These are phyloP conservation scores for Clavelina lepadiformis DNA, from an alignment of 23 tunicate species.

Conservation along the genomic window DNA sequence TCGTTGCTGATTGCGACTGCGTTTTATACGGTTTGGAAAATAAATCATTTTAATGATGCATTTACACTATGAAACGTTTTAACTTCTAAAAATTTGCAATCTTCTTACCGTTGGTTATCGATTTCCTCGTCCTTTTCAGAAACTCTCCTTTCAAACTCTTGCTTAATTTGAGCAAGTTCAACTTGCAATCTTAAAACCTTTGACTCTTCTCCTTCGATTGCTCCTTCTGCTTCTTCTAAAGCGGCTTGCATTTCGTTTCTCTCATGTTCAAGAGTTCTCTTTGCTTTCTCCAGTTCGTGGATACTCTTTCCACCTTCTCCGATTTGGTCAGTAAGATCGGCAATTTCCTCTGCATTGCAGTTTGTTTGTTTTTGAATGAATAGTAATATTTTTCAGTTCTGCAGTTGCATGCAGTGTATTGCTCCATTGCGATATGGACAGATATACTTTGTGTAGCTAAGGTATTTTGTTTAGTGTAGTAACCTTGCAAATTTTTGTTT, in stretches of 20 bases:
- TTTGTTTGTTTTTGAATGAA: background rate
- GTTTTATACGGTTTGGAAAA: background rate
- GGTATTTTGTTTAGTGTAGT: background rate
- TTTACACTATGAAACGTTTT: background rate
- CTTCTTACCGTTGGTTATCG: slow-evolving; percentile 60
- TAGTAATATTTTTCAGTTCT: too few relatives aligned
- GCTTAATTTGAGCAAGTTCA: slow-evolving; percentile 88
- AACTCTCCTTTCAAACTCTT: slow-evolving; percentile 87
- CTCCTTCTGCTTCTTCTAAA: slow-evolving; percentile 93
- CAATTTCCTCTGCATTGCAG: slow-evolving; percentile 52
- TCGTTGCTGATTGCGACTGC: slow-evolving; percentile 90
- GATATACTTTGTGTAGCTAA: too few relatives aligned
- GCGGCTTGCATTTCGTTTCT: slow-evolving; percentile 94
- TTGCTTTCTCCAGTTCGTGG: slow-evolving; percentile 94
- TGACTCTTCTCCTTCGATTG: slow-evolving; percentile 93
- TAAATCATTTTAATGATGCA: background rate
- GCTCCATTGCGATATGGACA: too few relatives aligned
- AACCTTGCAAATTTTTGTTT: slow-evolving; percentile 95
- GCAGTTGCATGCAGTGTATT: too few relatives aligned
- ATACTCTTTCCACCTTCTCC: slow-evolving; percentile 98
- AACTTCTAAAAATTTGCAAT: background rate
- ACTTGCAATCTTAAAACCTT: slow-evolving; percentile 86
- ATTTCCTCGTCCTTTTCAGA: slow-evolving; percentile 98
- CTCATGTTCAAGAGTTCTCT: slow-evolving; percentile 88
- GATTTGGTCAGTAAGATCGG: slow-evolving; percentile 74